Percentiles rank a stretch among this genome's conserved stretches.
Conservation (phyloP, 2,113 vertebrate species). For the Dryoscopus gambensis region DNA sequence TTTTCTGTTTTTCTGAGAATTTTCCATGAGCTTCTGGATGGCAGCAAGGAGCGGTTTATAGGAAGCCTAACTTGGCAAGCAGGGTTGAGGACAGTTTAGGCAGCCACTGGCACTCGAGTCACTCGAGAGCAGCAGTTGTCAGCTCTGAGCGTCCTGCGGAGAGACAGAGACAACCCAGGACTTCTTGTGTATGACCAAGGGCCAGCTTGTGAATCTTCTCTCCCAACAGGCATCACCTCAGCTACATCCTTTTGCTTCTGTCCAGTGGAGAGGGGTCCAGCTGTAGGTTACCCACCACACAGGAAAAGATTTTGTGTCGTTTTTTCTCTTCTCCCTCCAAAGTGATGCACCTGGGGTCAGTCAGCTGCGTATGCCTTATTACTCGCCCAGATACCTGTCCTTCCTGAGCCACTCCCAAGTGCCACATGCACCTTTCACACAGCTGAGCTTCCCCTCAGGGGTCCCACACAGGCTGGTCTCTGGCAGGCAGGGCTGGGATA, state of each 20-base stretch:
- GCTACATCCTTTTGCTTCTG: background rate
- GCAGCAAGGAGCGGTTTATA: background rate
- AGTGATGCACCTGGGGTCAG: background rate
- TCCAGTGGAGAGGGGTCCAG: background rate
- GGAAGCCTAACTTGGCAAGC: background rate
- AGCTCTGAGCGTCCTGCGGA: background rate
- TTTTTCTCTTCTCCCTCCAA: background rate
- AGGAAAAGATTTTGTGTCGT: background rate
- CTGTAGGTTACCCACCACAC: background rate
- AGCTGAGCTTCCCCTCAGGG: background rate
- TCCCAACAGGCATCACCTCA: background rate
- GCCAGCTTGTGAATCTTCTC: background rate
- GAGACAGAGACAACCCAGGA: background rate
- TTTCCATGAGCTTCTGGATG: background rate
- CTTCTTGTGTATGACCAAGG: background rate
- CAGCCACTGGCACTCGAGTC: background rate
- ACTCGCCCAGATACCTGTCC: background rate
- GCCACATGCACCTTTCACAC: background rate
- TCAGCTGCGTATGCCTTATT: background rate
- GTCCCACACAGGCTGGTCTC: fast-evolving
- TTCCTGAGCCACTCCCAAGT: background rate
- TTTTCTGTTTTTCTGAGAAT: background rate
- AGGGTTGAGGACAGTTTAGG: background rate
- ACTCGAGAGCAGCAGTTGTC: background rate
- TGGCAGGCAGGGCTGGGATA: background rate